Conservation (phyloP, 2,888 invertebrate species). For the Dynastes grantii region DNA sequence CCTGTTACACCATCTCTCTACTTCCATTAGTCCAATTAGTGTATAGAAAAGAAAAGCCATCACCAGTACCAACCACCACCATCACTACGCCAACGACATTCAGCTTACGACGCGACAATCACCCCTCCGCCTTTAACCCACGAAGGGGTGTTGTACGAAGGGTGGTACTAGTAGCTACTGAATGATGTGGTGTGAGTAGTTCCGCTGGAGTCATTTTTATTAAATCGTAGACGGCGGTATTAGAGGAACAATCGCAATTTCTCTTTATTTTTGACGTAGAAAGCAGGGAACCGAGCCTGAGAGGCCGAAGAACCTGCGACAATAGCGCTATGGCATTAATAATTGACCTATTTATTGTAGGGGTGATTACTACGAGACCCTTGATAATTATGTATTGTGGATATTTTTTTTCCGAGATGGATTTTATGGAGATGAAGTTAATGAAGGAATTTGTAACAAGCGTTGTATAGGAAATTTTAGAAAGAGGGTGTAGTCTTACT, state of each 20-base stretch:
- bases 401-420: background rate
- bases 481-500: too few relatives aligned
- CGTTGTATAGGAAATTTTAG: too few relatives aligned
- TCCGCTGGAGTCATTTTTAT: slow-evolving; percentile 7
- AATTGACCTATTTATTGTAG: slow-evolving; percentile 12
- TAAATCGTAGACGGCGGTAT: slow-evolving; percentile 1
- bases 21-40: slow-evolving; percentile 33
- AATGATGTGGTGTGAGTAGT: background rate
- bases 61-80: background rate
- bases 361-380: background rate
- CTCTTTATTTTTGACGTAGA: slow-evolving; percentile 1
- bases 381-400: background rate
- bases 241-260: slow-evolving; percentile 9
- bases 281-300: background rate
- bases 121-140: background rate
- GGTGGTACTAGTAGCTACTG: background rate
- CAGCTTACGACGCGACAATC: background rate
- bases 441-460: too few relatives aligned
- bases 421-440: too few relatives aligned
- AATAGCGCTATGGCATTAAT: background rate
- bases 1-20: background rate
- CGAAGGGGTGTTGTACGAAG: background rate
- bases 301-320: background rate
- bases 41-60: slow-evolving; percentile 4
- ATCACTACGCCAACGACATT: background rate